phyloP scores from a whole-genome alignment of 2,113 vertebrate species.

The Pavo muticus region DNA sequence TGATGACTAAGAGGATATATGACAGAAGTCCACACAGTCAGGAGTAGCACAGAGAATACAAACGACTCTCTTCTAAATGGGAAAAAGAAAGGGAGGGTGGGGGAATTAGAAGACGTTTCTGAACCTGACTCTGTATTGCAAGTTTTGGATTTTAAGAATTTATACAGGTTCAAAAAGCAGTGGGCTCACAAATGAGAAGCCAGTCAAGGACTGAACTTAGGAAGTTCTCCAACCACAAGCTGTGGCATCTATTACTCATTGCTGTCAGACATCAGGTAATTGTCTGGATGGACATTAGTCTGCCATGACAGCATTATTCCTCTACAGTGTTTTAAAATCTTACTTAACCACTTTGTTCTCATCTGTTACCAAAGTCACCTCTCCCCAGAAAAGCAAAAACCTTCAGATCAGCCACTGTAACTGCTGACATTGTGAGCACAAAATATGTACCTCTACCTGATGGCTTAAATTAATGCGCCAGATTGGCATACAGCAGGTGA shows the following conservation, averaged over 20 bases:
- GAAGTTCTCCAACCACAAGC: background rate
- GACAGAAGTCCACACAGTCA: background rate
- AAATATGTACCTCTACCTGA: background rate
- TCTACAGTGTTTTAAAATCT: background rate
- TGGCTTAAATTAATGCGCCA: rapidly evolving
- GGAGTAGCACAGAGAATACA: background rate
- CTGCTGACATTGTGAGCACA: background rate
- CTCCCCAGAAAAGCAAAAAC: background rate
- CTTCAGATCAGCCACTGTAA: background rate
- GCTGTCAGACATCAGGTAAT: background rate
- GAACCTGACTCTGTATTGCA: background rate
- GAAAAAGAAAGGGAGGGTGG: background rate
- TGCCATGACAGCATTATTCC: background rate
- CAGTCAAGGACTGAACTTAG: background rate
- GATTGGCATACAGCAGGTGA: rapidly evolving
- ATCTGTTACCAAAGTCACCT: background rate
- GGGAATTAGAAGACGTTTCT: background rate
- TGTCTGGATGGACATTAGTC: background rate
- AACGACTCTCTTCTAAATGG: background rate
- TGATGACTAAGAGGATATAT: background rate
- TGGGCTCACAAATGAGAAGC: background rate
- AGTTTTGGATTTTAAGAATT: background rate
- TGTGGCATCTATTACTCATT: background rate
- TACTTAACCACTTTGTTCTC: background rate
- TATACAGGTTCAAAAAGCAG: rapidly evolving